Evolutionary conservation across 1,140 invertebrate genomes (phyloP).

Genomic region (Drosophila virilis): DNA sequence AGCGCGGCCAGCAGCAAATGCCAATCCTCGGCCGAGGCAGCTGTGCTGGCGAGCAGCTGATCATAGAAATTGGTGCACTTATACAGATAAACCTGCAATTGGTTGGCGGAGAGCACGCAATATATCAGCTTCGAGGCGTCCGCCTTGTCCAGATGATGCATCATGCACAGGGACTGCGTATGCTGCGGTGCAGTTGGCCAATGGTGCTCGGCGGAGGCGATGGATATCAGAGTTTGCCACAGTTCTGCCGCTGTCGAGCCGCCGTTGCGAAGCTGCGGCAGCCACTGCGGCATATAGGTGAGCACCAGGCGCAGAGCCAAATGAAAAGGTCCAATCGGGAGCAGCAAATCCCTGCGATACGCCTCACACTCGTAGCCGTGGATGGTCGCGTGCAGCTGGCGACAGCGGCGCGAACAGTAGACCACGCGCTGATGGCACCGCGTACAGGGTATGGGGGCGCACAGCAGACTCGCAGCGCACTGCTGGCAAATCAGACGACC

Average conservation of each 20-base stretch:
- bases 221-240: conserved; percentile 43
- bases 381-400: conserved; percentile 29
- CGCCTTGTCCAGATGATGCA: conserved; percentile 52
- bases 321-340: conserved; percentile 61
- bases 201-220: background rate
- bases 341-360: conserved; percentile 45
- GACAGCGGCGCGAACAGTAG: conserved; percentile 69
- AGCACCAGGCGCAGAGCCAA: conserved; percentile 64
- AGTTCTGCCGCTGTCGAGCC: conserved; percentile 12
- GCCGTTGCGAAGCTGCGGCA: conserved; percentile 10
- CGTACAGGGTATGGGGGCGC: conserved; percentile 67
- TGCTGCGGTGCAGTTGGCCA: conserved; percentile 17
- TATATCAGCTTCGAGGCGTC: conserved; percentile 46
- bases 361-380: conserved; percentile 65
- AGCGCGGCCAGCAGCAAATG: conserved; percentile 53
- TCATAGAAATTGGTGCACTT: conserved; percentile 57
- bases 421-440: conserved; percentile 61
- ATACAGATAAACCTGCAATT: conserved; percentile 60
- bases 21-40: conserved; percentile 43
- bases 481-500: conserved; percentile 63
- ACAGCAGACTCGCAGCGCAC: conserved; percentile 58
- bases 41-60: background rate
- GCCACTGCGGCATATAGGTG: conserved; percentile 39
- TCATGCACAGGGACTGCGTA: conserved; percentile 54
- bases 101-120: conserved; percentile 57